Conservation (phyloP, 2,888 invertebrate species). For the Thysanoteuthis rhombus region DNA sequence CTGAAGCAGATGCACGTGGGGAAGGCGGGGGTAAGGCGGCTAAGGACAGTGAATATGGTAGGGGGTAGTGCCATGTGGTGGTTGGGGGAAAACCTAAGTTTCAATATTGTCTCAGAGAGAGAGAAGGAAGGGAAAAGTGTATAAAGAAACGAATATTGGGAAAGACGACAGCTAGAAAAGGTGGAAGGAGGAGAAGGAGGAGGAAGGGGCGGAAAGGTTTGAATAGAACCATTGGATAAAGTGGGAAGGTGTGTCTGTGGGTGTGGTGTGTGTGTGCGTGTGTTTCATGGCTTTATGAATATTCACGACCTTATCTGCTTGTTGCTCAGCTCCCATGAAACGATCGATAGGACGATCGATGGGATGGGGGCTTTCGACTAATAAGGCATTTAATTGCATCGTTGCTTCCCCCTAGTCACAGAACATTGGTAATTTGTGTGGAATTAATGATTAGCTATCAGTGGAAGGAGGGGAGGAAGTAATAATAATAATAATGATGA, state of each 20-base stretch:
- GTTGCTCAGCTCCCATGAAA: background rate
- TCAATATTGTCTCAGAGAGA: background rate
- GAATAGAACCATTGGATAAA: background rate
- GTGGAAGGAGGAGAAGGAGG: background rate
- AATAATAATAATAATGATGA: too few relatives aligned
- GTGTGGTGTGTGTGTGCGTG: too few relatives aligned
- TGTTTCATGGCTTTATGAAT: background rate
- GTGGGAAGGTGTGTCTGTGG: too few relatives aligned
- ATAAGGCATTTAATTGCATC: constrained; percentile 12
- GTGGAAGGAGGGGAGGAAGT: background rate
- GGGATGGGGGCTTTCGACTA: background rate
- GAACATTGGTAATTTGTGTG: background rate
- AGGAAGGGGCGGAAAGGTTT: background rate
- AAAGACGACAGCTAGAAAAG: background rate
- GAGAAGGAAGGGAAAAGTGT: background rate
- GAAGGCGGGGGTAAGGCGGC: background rate
- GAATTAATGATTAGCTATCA: background rate
- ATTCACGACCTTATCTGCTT: background rate
- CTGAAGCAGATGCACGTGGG: background rate
- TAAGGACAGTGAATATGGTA: background rate
- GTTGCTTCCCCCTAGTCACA: background rate
- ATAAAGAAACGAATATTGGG: background rate
- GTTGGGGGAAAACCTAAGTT: background rate
- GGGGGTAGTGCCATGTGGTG: background rate
- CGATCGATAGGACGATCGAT: background rate